Conservation (phyloP, 2,888 invertebrate genomes). For the Pollenia amentaria region DNA sequence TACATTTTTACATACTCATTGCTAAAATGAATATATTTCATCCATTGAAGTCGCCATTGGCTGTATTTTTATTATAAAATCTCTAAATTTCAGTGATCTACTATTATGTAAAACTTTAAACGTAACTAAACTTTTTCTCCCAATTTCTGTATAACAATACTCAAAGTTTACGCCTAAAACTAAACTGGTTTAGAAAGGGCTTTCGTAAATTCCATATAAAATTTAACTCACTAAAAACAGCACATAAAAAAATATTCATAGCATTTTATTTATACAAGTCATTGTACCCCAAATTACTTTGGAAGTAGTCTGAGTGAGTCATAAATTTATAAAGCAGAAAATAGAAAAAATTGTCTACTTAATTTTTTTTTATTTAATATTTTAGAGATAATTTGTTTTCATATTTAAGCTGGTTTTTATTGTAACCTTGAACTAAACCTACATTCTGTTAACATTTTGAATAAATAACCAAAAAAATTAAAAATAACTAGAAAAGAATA, state of each 20-base stretch:
- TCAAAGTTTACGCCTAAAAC: conserved; percentile 16
- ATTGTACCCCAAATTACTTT: conserved; percentile 26
- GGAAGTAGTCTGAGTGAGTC: background rate
- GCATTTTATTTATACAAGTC: conserved; percentile 33
- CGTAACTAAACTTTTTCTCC: conserved; percentile 7
- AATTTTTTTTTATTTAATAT: conserved; percentile 1
- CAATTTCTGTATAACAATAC: background rate
- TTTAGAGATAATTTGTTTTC: background rate
- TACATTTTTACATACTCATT: background rate
- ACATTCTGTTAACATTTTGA: conserved; percentile 29
- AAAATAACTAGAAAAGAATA: background rate
- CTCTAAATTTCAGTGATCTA: background rate
- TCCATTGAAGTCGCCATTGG: background rate
- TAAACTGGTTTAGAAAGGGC: conserved; percentile 56
- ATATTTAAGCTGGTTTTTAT: conserved; percentile 17
- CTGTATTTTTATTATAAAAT: background rate
- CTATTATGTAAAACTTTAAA: conserved; percentile 2
- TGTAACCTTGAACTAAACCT: conserved; percentile 62
- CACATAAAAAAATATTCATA: background rate
- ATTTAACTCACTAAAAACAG: background rate
- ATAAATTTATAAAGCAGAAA: conserved; percentile 14
- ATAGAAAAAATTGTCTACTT: conserved; percentile 4
- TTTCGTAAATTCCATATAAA: conserved; percentile 37
- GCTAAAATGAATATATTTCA: background rate
- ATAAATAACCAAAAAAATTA: background rate